Conservation (phyloP, 2,888 invertebrate species). For the Xestoiulus laeticollis region DNA sequence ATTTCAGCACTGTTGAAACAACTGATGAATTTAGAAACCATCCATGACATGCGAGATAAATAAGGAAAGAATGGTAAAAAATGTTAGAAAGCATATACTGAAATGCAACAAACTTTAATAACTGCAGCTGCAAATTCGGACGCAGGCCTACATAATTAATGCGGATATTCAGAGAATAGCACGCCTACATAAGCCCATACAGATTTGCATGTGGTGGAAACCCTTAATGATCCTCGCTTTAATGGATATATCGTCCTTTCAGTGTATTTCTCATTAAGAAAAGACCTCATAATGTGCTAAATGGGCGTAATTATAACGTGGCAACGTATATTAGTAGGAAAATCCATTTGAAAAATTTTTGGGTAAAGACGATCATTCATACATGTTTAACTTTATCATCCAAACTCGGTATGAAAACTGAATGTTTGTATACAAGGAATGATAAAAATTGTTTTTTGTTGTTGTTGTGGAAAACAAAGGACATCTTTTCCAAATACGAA, state of each 20-base stretch:
- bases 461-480: too few relatives aligned
- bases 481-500: neutral
- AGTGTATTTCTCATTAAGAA: slow-evolving; percentile 18
- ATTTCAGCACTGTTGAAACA: too few relatives aligned
- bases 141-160: neutral
- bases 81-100: neutral
- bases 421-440: neutral
- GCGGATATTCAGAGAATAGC: slow-evolving; percentile 2
- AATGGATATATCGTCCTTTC: slow-evolving; percentile 2
- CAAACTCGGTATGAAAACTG: neutral
- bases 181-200: neutral
- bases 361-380: neutral
- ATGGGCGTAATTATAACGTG: slow-evolving; percentile 23
- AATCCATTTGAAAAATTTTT: slow-evolving; percentile 2
- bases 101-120: neutral
- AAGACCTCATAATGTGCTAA: neutral
- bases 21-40: neutral
- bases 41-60: neutral
- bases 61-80: too few relatives aligned
- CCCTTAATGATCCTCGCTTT: neutral
- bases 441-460: neutral
- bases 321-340: neutral
- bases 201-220: neutral
- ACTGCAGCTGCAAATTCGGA: neutral
- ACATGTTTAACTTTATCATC: neutral